Evolutionary conservation across 1,140 invertebrate species (phyloP), one percentile per base, ranked within the genome.

Genomic region (Centruroides vittatus): DNA sequence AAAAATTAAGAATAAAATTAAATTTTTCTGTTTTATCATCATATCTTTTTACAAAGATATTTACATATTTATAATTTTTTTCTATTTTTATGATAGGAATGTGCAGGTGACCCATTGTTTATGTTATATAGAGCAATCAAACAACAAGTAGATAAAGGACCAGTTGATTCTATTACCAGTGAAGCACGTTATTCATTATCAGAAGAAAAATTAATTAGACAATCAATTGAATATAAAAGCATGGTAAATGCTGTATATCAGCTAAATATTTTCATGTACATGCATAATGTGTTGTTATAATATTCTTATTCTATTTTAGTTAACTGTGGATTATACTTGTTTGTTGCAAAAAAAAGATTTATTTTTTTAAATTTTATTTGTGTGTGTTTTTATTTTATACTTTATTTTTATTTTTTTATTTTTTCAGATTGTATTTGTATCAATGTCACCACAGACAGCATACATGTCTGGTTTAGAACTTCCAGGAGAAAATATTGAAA

Each of bases 131-230:
- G 93, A 75, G 95, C 95, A 60, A 97, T 99, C 73, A 99, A 99
- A 77, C 93, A 98, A 70, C 96, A 99, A 78, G 94, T 98, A 55
- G 94, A 99, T 76, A 99, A 99, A 77, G 96, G 96, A 52, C 96
- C 96, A 36, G 93, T 99, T 35, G 96, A 99, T 79, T 86, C 88
- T 10, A 88, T 98, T 67, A 98, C 93, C 8, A 93, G 92, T 46
- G 96, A 99, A 77, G 95, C 96, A 49, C 79, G 94, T 63, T 99
- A 99, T 76, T 98, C 96, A 0, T 80, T 99, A 3, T 96, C 92
- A 67, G 95, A 99, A 76, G 96, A 99, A 75, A 98, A 98, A 77
- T 81, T 99, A 51, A 96, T 99, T 71, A 82, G 96, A 72, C 93
- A 98, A 77, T 95, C 93, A 61, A 94, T 99, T 71, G 80, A 98